A percentile compares a stretch with the other conserved stretches of the same genome.
These are phyloP conservation scores for Notospermus geniculatus DNA, from an alignment of 1,140 invertebrate species.

Conservation along the genomic window DNA sequence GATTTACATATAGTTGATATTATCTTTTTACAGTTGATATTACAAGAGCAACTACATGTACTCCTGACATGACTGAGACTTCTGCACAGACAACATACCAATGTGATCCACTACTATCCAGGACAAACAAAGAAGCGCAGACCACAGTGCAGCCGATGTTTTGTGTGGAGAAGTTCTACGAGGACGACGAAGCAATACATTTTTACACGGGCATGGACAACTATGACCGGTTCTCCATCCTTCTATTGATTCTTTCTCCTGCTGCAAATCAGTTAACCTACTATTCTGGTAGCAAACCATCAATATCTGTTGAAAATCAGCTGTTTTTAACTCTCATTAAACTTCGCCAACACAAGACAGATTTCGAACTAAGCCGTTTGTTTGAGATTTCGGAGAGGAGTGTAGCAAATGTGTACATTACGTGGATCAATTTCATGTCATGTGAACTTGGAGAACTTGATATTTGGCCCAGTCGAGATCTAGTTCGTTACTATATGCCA, in stretches of 20 bases:
- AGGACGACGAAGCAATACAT: slow-evolving; percentile 56
- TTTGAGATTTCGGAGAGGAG: slow-evolving; percentile 29
- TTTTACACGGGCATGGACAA: too few relatives aligned
- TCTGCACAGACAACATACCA: too few relatives aligned
- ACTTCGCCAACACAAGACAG: slow-evolving; percentile 25
- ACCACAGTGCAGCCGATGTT: too few relatives aligned
- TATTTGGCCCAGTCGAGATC: slow-evolving; percentile 33
- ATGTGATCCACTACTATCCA: too few relatives aligned
- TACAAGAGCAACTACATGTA: too few relatives aligned
- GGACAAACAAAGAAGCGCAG: too few relatives aligned
- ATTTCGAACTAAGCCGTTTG: slow-evolving; percentile 32
- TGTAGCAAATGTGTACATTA: slow-evolving; percentile 33
- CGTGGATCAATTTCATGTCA: slow-evolving; percentile 39
- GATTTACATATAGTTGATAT: too few relatives aligned
- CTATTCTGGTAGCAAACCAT: slow-evolving; percentile 17
- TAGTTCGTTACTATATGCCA: slow-evolving; percentile 32
- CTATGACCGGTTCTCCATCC: slow-evolving; percentile 17
- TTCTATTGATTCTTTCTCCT: slow-evolving; percentile 15
- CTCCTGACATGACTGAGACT: too few relatives aligned
- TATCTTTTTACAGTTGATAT: too few relatives aligned
- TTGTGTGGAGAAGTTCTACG: too few relatives aligned
- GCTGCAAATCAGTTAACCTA: slow-evolving; percentile 48
- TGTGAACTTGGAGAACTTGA: slow-evolving; percentile 30
- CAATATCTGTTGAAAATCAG: slow-evolving; percentile 23
- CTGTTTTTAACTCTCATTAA: slow-evolving; percentile 38